Percentiles rank a stretch among this genome's conserved stretches.
Evolutionary conservation across 2,113 vertebrate species (phyloP).

Genomic region (Apteryx mantelli): DNA sequence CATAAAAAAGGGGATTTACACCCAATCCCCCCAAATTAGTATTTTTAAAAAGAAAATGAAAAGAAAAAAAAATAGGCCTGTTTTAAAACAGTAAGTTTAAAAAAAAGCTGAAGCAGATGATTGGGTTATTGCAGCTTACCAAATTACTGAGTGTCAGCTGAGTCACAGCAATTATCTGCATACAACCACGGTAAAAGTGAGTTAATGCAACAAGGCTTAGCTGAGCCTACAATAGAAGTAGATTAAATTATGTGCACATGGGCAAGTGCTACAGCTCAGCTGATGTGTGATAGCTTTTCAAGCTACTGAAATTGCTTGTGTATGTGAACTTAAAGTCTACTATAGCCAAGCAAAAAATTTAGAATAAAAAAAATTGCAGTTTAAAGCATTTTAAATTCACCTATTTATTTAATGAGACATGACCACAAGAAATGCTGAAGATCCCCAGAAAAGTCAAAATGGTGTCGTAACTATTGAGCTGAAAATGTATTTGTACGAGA

Average conservation of each 20-base stretch:
- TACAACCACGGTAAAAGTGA: background rate
- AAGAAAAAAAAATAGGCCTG: rapidly evolving
- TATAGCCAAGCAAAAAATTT: background rate
- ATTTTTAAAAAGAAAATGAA: background rate
- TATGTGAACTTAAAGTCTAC: background rate
- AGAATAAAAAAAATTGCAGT: background rate
- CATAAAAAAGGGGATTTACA: background rate
- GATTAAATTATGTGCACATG: background rate
- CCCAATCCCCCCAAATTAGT: background rate
- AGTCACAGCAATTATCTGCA: slow-evolving; percentile 19
- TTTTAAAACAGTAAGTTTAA: background rate
- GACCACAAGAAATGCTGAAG: background rate
- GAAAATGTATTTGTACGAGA: background rate
- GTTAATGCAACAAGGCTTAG: background rate
- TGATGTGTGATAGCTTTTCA: background rate
- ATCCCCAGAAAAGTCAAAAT: background rate
- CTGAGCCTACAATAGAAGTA: background rate
- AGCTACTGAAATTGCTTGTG: background rate
- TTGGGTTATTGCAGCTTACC: background rate
- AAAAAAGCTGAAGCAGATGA: background rate
- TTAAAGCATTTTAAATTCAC: background rate
- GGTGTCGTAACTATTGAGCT: background rate
- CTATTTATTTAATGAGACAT: background rate
- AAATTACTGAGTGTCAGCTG: background rate
- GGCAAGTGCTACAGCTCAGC: background rate